These are phyloP conservation scores for Vulpes lagopus DNA, from an alignment of 2,113 vertebrate species.

Conservation along the genomic window DNA sequence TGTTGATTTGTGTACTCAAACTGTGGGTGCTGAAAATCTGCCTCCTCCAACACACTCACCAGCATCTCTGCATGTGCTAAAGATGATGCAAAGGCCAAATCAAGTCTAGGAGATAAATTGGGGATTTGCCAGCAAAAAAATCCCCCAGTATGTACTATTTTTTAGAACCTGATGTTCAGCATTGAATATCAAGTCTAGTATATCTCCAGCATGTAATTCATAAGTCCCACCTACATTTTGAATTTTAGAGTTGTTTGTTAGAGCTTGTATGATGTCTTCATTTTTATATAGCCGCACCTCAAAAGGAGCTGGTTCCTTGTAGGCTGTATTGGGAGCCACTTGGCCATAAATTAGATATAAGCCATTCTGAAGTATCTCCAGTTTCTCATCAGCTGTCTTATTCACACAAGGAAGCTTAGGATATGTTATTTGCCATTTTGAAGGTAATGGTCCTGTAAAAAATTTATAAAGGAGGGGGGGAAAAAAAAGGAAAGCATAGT, in stretches of 20 bases:
- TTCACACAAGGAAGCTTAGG: constrained; percentile 56
- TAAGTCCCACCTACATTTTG: constrained; percentile 61
- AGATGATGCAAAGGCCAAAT: not conserved
- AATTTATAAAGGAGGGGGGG: not conserved
- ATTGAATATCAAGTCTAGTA: constrained; percentile 70
- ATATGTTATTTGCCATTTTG: constrained; percentile 63
- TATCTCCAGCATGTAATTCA: constrained; percentile 70
- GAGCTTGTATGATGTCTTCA: not conserved
- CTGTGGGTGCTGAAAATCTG: not conserved
- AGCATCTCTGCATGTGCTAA: not conserved
- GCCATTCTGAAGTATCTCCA: constrained; percentile 65
- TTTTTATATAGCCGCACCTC: constrained; percentile 53
- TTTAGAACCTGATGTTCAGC: constrained; percentile 56
- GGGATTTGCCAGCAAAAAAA: constrained; percentile 56
- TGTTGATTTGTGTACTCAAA: not conserved
- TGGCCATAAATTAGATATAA: constrained; percentile 64
- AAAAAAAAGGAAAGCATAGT: not conserved
- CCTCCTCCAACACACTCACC: not conserved
- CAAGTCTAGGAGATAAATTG: constrained; percentile 22
- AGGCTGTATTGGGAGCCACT: constrained; percentile 52
- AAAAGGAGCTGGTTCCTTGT: constrained; percentile 38
- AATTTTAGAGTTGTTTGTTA: constrained; percentile 22
- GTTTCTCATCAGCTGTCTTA: not conserved
- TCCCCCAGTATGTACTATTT: constrained; percentile 71
- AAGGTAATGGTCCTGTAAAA: constrained; percentile 61